Evolutionary conservation across 2,113 vertebrate genomes (phyloP), one percentile per base, ranked within the genome.

Genomic region (Bombycilla garrulus): DNA sequence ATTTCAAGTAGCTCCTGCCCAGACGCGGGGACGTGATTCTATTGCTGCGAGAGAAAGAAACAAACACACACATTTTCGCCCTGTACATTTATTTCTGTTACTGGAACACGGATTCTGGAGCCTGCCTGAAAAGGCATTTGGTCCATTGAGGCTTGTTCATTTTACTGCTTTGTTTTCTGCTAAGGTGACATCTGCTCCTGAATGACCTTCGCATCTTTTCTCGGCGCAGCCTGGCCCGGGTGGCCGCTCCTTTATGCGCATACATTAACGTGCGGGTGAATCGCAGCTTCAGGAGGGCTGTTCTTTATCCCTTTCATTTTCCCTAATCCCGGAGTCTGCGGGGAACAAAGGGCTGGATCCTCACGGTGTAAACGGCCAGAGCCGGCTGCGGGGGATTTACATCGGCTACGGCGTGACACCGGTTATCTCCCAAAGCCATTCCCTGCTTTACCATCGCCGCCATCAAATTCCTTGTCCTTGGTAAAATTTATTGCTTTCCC

Each of bases 141-240:
- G 96, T 92, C 97, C 96, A 95, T 88, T 90, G 95, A 97, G 96
- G 94, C 91, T 95, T 95, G 95, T 96, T 97, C 95, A 96, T 97
- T 96, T 96, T 93, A 72, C 93, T 76, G 94, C 91, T 96, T 95
- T 97, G 96, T 97, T 97, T 96, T 97, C 95, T 88, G 90, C 94
- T 95, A 95, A 96, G 95, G 95, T 97, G 97, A 97, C 97, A 97
- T 97, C 96, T 97, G 97, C 97, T 97, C 96, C 95, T 93, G 83
- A 95, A 95, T 97, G 97, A 97, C 97, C 96, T 96, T 95, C 86
- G 95, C 94, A 95, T 94, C 96, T 94, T 96, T 97, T 95, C 95
- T 96, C 90, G 42, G 58, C 0, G 62, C 94, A 81, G 94, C 87
- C 92, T 95, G 96, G 92, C 95, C 92, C 91, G 86, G 93, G 93